These are phyloP conservation scores for Hydropsyche betteni DNA, from an alignment of 2,888 invertebrate species.

Conservation along the genomic window DNA sequence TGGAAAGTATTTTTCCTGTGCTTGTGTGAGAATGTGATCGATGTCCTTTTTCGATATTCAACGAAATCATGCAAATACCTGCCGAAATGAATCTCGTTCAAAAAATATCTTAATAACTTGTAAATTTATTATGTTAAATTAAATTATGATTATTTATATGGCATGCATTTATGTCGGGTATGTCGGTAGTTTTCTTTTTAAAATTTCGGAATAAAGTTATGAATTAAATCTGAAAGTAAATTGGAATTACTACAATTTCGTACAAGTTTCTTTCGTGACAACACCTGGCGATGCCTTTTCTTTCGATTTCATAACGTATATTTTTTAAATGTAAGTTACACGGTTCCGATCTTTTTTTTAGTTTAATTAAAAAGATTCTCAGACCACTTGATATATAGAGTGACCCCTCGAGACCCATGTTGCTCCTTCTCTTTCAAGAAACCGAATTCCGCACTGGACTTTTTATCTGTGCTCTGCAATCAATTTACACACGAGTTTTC, in stretches of 20 bases:
- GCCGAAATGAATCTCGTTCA: too few relatives aligned
- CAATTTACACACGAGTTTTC: constrained; percentile 5
- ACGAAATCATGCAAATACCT: too few relatives aligned
- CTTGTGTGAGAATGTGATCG: background rate
- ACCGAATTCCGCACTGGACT: constrained; percentile 21
- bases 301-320: constrained; percentile 4
- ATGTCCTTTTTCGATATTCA: too few relatives aligned
- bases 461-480: constrained; percentile 2
- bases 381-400: constrained; percentile 39
- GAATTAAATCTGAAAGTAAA: too few relatives aligned
- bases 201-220: too few relatives aligned
- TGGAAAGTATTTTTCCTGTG: background rate
- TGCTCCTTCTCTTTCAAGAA: constrained; percentile 15
- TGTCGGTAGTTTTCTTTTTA: too few relatives aligned
- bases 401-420: constrained; percentile 16
- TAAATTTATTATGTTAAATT: too few relatives aligned
- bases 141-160: too few relatives aligned
- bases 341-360: constrained; percentile 22
- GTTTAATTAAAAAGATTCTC: constrained; percentile 48
- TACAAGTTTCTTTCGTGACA: background rate
- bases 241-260: too few relatives aligned
- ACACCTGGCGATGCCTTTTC: background rate
- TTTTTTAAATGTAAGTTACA: background rate
- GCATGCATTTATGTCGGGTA: too few relatives aligned
- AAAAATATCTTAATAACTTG: too few relatives aligned